Conservation (phyloP, 2,888 invertebrate genomes). For the Eupithecia exiguata region DNA sequence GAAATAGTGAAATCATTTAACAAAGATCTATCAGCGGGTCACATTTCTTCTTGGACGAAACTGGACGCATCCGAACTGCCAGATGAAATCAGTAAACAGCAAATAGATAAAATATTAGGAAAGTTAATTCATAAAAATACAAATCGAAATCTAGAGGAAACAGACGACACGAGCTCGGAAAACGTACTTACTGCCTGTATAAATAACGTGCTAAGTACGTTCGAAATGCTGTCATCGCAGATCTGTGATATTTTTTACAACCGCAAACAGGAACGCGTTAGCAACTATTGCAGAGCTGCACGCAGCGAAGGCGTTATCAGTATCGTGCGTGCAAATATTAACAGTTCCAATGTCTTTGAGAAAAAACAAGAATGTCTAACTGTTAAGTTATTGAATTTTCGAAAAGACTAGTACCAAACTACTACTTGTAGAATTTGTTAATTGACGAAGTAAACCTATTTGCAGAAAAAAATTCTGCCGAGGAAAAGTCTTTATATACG, state of each 20-base stretch:
- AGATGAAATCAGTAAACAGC: background rate
- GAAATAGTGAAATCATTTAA: background rate
- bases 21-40: background rate
- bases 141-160: background rate
- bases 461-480: background rate
- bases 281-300: background rate
- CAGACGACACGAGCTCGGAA: background rate
- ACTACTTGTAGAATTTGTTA: background rate
- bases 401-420: background rate
- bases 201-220: background rate
- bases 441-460: background rate
- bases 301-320: background rate
- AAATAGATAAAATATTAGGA: background rate
- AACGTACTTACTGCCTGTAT: background rate
- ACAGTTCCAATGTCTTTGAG: background rate
- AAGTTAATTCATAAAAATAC: background rate
- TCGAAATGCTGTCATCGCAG: conserved; percentile 4
- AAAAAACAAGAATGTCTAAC: background rate
- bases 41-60: background rate
- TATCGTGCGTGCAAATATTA: background rate
- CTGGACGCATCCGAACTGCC: background rate
- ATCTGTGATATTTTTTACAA: background rate
- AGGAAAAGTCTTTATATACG: background rate
- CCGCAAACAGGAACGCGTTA: background rate
- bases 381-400: background rate